phyloP scores from a whole-genome alignment of 2,113 vertebrate genomes.

The Brachypodius melanocephalos region DNA sequence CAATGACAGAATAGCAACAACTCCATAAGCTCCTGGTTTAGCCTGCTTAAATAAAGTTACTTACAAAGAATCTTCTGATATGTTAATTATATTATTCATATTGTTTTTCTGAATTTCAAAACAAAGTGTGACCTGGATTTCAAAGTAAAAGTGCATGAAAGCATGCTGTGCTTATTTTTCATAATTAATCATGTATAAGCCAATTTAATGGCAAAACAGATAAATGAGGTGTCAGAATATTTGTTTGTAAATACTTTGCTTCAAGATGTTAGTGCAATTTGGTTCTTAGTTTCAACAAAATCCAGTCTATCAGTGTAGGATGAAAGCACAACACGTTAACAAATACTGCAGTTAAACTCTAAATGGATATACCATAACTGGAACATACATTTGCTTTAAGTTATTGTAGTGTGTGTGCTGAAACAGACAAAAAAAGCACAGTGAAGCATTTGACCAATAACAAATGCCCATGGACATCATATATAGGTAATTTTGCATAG shows the following conservation, averaged over 20 bases:
- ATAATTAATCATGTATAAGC: conserved; percentile 53
- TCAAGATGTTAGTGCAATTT: background rate
- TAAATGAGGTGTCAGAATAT: conserved; percentile 41
- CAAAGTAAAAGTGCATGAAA: conserved; percentile 47
- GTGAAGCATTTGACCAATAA: background rate
- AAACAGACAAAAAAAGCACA: background rate
- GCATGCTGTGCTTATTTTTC: conserved; percentile 45
- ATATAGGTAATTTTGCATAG: background rate
- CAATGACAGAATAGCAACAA: background rate
- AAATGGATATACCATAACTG: background rate
- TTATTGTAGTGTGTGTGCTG: background rate
- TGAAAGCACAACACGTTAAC: background rate
- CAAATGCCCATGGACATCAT: background rate
- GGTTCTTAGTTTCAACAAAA: background rate
- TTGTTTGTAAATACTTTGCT: conserved; percentile 46
- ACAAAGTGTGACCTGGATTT: conserved; percentile 54
- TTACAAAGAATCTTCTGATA: conserved; percentile 34
- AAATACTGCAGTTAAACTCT: background rate
- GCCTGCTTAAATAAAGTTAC: background rate
- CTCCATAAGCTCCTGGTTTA: background rate
- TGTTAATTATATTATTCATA: conserved; percentile 51
- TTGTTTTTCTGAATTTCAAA: conserved; percentile 40
- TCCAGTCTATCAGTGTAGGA: background rate
- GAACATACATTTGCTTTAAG: background rate
- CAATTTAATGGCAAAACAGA: conserved; percentile 44